These are phyloP conservation scores for Phymastichus coffea DNA, from an alignment of 1,140 invertebrate species.

Conservation along the genomic window DNA sequence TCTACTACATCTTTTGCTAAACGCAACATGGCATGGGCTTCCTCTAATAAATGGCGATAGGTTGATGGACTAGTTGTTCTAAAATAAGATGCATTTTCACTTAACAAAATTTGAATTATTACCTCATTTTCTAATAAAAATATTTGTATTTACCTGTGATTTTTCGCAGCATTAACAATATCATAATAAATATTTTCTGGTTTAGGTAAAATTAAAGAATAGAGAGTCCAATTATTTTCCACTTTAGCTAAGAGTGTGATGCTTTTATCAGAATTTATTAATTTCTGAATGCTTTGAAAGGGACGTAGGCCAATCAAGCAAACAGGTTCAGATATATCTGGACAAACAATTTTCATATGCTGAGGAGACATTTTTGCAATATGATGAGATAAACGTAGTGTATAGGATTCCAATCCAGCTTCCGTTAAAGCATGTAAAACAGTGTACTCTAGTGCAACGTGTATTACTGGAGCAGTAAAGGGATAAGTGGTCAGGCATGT, in stretches of 20 bases:
- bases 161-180: constrained; percentile 65
- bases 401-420: constrained; percentile 77
- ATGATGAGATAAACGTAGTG: constrained; percentile 65
- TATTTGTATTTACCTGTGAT: constrained; percentile 54
- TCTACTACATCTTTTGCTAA: constrained; percentile 47
- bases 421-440: constrained; percentile 75
- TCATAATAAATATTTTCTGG: constrained; percentile 66
- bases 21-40: constrained; percentile 66
- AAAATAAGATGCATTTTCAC: neutral
- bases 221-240: constrained; percentile 68
- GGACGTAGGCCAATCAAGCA: constrained; percentile 72
- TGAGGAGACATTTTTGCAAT: constrained; percentile 46
- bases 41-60: constrained; percentile 67
- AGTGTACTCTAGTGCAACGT: constrained; percentile 67
- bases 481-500: constrained; percentile 59
- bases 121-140: neutral
- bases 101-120: neutral
- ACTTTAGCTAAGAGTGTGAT: constrained; percentile 67
- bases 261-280: constrained; percentile 63
- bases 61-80: constrained; percentile 57
- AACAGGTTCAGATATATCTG: constrained; percentile 65
- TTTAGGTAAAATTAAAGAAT: constrained; percentile 64
- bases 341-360: constrained; percentile 52
- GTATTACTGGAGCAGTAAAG: constrained; percentile 70
- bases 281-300: constrained; percentile 69